phyloP scores from a whole-genome alignment of 2,113 vertebrate species.

The Cyanistes caeruleus region DNA sequence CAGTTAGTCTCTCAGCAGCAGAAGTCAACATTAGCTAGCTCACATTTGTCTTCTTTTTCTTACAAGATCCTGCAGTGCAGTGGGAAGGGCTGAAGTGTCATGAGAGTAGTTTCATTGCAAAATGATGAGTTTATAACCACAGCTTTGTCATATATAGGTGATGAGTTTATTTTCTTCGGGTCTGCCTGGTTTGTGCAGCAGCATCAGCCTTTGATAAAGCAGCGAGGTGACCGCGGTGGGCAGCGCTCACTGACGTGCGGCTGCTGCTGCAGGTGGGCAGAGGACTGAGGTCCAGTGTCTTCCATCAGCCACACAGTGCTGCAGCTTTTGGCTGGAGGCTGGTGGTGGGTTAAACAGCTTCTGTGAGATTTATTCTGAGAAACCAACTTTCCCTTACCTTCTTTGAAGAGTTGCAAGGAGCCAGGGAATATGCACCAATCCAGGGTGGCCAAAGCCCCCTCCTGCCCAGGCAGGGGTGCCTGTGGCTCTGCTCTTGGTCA shows the following conservation, averaged over 20 bases:
- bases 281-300: background rate
- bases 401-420: background rate
- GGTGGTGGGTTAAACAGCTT: background rate
- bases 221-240: background rate
- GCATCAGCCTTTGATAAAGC: background rate
- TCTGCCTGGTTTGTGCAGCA: background rate
- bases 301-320: background rate
- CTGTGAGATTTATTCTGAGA: background rate
- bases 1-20: background rate
- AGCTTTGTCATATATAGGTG: background rate
- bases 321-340: background rate
- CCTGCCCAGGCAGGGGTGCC: background rate
- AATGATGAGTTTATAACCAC: background rate
- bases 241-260: background rate
- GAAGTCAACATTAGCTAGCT: background rate
- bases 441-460: background rate
- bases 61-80: background rate
- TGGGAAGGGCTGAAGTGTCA: background rate
- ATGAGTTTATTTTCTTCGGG: background rate
- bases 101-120: background rate
- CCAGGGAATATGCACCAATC: rapidly evolving
- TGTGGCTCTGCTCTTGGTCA: background rate
- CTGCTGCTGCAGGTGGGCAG: background rate
- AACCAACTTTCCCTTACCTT: background rate
- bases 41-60: background rate